A percentile compares a stretch with the other conserved stretches of the same genome.
phyloP scores from a whole-genome alignment of 1,140 invertebrate species.

The Drosophila mayri region DNA sequence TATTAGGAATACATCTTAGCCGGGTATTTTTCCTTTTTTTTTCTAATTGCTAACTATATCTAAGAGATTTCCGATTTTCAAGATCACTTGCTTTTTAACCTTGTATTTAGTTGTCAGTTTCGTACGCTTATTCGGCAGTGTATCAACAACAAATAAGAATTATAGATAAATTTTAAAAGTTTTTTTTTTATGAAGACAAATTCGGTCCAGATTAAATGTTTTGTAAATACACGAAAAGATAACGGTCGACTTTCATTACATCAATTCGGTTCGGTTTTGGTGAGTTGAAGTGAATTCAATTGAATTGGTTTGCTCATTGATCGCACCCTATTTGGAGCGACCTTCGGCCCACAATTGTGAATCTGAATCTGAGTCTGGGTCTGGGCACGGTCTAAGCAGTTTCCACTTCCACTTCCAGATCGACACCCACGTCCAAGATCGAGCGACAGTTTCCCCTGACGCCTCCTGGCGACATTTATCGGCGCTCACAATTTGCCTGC shows the following conservation, averaged over 20 bases:
- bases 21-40: background rate
- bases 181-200: constrained; percentile 1
- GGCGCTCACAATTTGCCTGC: constrained; percentile 34
- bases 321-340: constrained; percentile 62
- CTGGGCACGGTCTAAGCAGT: constrained; percentile 49
- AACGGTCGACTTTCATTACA: constrained; percentile 13
- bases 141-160: background rate
- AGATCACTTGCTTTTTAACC: constrained; percentile 16
- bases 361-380: constrained; percentile 18
- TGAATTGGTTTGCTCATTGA: constrained; percentile 72
- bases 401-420: constrained; percentile 61
- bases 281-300: constrained; percentile 47
- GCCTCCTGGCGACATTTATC: constrained; percentile 63
- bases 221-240: constrained; percentile 1
- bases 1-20: background rate
- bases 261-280: constrained; percentile 23
- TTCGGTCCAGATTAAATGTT: constrained; percentile 24
- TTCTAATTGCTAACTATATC: background rate
- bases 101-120: constrained; percentile 11
- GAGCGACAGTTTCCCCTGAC: constrained; percentile 45
- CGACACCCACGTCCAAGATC: constrained; percentile 47
- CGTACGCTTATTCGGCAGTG: constrained; percentile 4
- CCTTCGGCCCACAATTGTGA: constrained; percentile 45
- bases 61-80: no score
- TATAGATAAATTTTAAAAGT: constrained; percentile 24